These are phyloP conservation scores for Cetonia aurata DNA, from an alignment of 2,888 invertebrate genomes.

Conservation along the genomic window DNA sequence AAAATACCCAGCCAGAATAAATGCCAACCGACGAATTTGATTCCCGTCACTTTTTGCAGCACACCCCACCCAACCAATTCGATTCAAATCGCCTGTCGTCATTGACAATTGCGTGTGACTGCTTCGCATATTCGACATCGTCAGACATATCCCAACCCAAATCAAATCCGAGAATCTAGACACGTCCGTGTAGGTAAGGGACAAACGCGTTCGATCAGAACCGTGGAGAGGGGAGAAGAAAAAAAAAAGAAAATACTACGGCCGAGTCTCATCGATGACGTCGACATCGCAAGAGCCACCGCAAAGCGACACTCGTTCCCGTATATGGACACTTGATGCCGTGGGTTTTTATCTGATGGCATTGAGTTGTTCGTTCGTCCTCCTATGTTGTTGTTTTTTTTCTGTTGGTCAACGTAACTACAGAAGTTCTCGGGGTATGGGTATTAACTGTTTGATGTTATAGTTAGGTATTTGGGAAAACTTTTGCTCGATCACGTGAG, in stretches of 20 bases:
- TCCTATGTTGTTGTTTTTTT: neutral
- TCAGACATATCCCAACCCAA: neutral
- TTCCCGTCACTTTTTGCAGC: too few relatives aligned
- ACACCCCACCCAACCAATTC: too few relatives aligned
- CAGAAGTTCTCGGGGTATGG: neutral
- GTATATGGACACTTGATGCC: conserved; percentile 21
- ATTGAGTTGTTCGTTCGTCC: conserved; percentile 29
- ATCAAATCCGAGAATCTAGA: conserved; percentile 7
- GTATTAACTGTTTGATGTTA: neutral
- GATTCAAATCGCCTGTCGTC: too few relatives aligned
- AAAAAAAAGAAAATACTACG: neutral
- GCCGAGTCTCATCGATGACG: conserved; percentile 2
- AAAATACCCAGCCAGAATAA: too few relatives aligned
- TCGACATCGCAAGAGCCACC: conserved; percentile 8
- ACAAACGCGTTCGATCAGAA: conserved; percentile 13
- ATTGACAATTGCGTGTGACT: too few relatives aligned
- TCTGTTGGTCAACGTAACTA: neutral
- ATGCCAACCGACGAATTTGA: too few relatives aligned
- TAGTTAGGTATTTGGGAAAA: too few relatives aligned
- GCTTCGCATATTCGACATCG: neutral
- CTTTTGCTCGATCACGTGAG: too few relatives aligned
- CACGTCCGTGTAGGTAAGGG: conserved; percentile 17
- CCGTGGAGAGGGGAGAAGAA: neutral
- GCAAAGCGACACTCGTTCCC: conserved; percentile 1
- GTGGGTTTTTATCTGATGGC: conserved; percentile 28